Conservation (phyloP, 2,113 vertebrate genomes). For the Corythaixoides concolor region DNA sequence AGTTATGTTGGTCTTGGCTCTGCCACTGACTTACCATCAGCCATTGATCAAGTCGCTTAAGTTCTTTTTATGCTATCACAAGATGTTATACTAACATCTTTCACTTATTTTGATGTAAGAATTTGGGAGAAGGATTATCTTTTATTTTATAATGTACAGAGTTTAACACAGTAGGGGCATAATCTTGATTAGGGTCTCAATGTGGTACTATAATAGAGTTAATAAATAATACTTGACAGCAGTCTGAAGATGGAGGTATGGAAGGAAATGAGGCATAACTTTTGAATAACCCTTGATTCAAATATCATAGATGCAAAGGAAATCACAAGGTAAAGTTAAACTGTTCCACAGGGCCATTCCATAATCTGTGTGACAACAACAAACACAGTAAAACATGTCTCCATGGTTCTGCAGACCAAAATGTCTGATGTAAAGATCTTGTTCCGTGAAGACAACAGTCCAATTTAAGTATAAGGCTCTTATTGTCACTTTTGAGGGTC, state of each 20-base stretch:
- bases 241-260: conserved; percentile 12
- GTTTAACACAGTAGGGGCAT: not conserved
- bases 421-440: not conserved
- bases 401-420: not conserved
- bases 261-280: conserved; percentile 48
- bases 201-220: conserved; percentile 35
- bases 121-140: not conserved
- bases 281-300: conserved; percentile 30
- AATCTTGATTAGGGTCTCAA: conserved; percentile 24
- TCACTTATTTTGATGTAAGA: not conserved
- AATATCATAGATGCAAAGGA: not conserved
- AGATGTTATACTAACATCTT: not conserved
- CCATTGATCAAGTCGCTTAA: not conserved
- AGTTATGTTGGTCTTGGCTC: not conserved
- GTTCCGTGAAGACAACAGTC: not conserved
- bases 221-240: conserved; percentile 61
- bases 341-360: not conserved
- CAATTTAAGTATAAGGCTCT: not conserved
- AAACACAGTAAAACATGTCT: not conserved
- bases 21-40: not conserved
- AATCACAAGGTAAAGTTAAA: conserved; percentile 11
- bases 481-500: not conserved
- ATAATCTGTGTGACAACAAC: not conserved
- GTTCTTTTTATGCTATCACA: not conserved
- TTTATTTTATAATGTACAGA: conserved; percentile 6